phyloP scores from a whole-genome alignment of 2,113 vertebrate species.

The Cairina moschata region DNA sequence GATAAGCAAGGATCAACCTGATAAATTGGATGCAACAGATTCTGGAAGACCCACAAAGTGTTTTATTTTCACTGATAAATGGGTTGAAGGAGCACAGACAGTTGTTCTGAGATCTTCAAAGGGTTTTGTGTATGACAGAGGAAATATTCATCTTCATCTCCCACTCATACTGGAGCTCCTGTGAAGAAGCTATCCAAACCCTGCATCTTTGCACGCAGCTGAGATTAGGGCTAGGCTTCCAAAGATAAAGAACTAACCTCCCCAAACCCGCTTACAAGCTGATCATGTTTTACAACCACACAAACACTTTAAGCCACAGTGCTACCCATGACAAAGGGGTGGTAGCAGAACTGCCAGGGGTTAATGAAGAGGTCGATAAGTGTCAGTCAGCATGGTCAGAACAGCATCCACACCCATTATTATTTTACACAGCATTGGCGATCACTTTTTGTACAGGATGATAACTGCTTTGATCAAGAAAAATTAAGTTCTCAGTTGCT shows the following conservation, averaged over 20 bases:
- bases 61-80: background rate
- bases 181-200: background rate
- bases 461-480: background rate
- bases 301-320: background rate
- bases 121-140: background rate
- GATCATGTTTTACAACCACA: background rate
- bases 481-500: background rate
- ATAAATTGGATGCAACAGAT: background rate
- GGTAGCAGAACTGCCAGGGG: background rate
- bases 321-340: background rate
- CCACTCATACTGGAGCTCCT: background rate
- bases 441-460: background rate
- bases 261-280: background rate
- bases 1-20: background rate
- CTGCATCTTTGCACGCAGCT: accelerated
- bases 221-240: background rate
- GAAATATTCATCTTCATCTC: background rate
- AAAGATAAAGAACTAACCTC: background rate
- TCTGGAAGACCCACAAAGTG: background rate
- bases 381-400: background rate
- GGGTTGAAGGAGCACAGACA: background rate
- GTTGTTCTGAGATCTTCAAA: background rate
- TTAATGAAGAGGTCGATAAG: background rate
- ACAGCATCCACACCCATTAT: background rate
- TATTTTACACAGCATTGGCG: background rate